A percentile compares a stretch with the other conserved stretches of the same genome.
Conservation (phyloP, 1,140 invertebrate genomes). For the Drosophila grimshawi region DNA sequence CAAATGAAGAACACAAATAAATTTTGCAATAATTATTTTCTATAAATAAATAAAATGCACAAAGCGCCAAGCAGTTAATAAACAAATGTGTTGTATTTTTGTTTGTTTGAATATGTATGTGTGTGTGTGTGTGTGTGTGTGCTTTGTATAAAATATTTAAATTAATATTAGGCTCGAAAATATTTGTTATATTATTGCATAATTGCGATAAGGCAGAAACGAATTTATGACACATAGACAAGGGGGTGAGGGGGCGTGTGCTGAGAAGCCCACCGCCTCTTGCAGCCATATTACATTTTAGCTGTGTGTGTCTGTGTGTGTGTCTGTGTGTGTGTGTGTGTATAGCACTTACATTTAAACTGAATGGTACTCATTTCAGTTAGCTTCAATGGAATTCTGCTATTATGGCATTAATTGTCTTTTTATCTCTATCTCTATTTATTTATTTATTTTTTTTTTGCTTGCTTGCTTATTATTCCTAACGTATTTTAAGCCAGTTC, state of each 20-base stretch:
- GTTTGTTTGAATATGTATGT: neutral
- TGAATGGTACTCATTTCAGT: conserved; percentile 15
- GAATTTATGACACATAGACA: conserved; percentile 31
- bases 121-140: conserved; percentile 3
- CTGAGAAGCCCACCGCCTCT: neutral
- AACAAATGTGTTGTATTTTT: neutral
- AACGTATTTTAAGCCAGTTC: neutral
- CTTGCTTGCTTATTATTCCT: neutral
- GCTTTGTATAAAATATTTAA: conserved; percentile 1
- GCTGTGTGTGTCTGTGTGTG: neutral
- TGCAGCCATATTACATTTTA: conserved; percentile 8
- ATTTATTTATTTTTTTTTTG: neutral
- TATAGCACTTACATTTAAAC: conserved; percentile 5
- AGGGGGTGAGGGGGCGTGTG: neutral
- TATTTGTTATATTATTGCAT: conserved; percentile 24
- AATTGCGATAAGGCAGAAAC: conserved; percentile 40
- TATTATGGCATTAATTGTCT: conserved; percentile 12
- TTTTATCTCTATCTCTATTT: neutral
- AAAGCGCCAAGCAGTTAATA: conserved; percentile 16
- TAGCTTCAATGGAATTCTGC: conserved; percentile 21
- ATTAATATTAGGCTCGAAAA: conserved; percentile 29
- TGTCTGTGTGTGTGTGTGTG: neutral
- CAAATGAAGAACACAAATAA: conserved; percentile 32
- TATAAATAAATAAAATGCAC: conserved; percentile 29
- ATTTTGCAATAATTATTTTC: conserved; percentile 38